These are phyloP conservation scores for Tachystola acroxantha DNA, from an alignment of 2,888 invertebrate genomes.

Conservation along the genomic window DNA sequence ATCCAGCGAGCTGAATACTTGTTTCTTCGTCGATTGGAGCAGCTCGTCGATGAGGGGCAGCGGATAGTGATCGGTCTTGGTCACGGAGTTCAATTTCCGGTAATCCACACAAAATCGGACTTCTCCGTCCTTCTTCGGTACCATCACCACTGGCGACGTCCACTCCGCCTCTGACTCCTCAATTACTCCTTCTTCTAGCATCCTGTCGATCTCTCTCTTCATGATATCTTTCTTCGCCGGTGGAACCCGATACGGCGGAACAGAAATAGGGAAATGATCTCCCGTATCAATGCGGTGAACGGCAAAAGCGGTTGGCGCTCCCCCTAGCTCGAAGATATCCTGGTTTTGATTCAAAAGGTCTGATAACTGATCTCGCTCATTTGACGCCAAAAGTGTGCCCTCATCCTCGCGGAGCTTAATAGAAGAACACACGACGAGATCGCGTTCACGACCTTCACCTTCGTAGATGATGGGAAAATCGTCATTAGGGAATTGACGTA, in stretches of 20 bases:
- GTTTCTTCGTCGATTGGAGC: slow-evolving; percentile 19
- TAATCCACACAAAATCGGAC: slow-evolving; percentile 28
- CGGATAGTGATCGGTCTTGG: slow-evolving; percentile 24
- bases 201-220: slow-evolving; percentile 12
- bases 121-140: slow-evolving; percentile 22
- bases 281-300: not conserved
- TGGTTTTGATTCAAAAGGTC: too few relatives aligned
- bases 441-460: too few relatives aligned
- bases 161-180: slow-evolving; percentile 29
- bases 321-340: too few relatives aligned
- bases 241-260: not conserved
- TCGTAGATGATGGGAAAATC: too few relatives aligned
- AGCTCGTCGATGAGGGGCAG: slow-evolving; percentile 25
- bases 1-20: slow-evolving; percentile 21
- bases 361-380: too few relatives aligned
- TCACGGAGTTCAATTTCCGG: slow-evolving; percentile 27
- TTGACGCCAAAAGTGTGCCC: too few relatives aligned
- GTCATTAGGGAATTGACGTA: too few relatives aligned
- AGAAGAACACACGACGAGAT: too few relatives aligned
- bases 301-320: too few relatives aligned
- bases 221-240: slow-evolving; percentile 11
- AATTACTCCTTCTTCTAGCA: slow-evolving; percentile 22
- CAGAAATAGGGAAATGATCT: not conserved
- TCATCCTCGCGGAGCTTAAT: too few relatives aligned
- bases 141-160: slow-evolving; percentile 25